Percentiles rank a stretch among this genome's conserved stretches.
phyloP scores from a whole-genome alignment of 2,113 vertebrate genomes.

The Ellobius talpinus region DNA sequence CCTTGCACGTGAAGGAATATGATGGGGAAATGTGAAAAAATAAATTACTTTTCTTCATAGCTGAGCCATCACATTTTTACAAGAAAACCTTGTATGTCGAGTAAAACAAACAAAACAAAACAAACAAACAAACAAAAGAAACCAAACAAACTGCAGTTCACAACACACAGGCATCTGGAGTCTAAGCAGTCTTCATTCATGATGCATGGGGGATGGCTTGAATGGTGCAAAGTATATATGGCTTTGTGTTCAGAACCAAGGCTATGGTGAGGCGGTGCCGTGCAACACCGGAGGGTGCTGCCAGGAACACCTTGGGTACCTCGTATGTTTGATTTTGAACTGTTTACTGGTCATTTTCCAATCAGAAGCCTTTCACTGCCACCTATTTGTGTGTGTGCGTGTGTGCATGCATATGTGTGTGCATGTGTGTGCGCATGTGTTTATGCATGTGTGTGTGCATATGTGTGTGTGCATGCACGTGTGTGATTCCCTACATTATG shows the following conservation, averaged over 20 bases:
- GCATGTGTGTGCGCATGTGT: too few species aligned
- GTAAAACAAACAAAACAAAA: not conserved
- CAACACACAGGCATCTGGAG: not conserved
- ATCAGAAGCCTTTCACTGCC: not conserved
- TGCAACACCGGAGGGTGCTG: not conserved
- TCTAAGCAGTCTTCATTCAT: not conserved
- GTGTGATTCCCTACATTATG: too few species aligned
- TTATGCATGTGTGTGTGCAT: too few species aligned
- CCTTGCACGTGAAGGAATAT: not conserved
- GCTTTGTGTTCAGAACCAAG: not conserved
- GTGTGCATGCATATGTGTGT: too few species aligned
- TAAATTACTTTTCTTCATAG: not conserved
- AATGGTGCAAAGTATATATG: not conserved
- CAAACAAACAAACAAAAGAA: too few species aligned
- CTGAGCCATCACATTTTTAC: not conserved
- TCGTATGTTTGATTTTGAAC: not conserved
- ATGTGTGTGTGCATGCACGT: too few species aligned
- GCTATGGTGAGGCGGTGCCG: fast-evolving
- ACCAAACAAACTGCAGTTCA: not conserved
- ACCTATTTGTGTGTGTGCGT: too few species aligned
- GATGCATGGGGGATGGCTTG: too few species aligned
- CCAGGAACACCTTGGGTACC: not conserved
- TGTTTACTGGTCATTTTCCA: not conserved
- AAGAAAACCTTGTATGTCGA: not conserved
- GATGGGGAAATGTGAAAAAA: not conserved